Conservation (phyloP, 1,140 invertebrate species). For the Danaus plexippus region DNA sequence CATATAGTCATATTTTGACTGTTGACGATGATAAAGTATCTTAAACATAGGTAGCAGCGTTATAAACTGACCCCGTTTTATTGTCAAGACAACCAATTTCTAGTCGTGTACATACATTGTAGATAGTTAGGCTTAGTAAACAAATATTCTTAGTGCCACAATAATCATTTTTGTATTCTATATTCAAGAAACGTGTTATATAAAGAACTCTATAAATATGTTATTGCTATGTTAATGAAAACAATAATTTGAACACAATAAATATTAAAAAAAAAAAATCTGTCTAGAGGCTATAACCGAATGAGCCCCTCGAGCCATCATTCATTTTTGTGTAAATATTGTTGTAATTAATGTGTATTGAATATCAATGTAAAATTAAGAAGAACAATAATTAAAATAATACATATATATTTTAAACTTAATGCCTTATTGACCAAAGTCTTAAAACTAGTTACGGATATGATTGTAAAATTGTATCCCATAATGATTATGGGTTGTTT, state of each 20-base stretch:
- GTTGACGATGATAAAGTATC: slow-evolving; percentile 1
- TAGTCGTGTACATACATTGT: slow-evolving; percentile 56
- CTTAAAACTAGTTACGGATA: slow-evolving; percentile 68
- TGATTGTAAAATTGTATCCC: slow-evolving; percentile 57
- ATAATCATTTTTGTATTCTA: slow-evolving; percentile 48
- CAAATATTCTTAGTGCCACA: slow-evolving; percentile 38
- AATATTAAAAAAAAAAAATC: background rate
- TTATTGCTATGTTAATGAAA: slow-evolving; percentile 20
- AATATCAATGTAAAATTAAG: slow-evolving; percentile 62
- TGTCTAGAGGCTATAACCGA: background rate
- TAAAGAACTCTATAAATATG: slow-evolving; percentile 24
- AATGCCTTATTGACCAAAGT: slow-evolving; percentile 72
- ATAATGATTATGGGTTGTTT: slow-evolving; percentile 61
- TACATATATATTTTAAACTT: slow-evolving; percentile 66
- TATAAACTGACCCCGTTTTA: slow-evolving; percentile 16
- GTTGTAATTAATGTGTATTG: slow-evolving; percentile 57
- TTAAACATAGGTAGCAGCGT: slow-evolving; percentile 8
- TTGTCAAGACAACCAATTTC: slow-evolving; percentile 50
- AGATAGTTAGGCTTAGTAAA: slow-evolving; percentile 59
- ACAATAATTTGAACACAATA: slow-evolving; percentile 24
- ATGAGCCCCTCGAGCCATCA: background rate
- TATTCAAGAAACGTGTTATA: slow-evolving; percentile 25
- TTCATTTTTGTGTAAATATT: slow-evolving; percentile 51
- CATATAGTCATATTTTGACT: slow-evolving; percentile 17
- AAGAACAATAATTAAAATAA: slow-evolving; percentile 71